A percentile compares a stretch with the other conserved stretches of the same genome.
phyloP scores from a whole-genome alignment of 2,113 vertebrate species.

The Gallinago media region DNA sequence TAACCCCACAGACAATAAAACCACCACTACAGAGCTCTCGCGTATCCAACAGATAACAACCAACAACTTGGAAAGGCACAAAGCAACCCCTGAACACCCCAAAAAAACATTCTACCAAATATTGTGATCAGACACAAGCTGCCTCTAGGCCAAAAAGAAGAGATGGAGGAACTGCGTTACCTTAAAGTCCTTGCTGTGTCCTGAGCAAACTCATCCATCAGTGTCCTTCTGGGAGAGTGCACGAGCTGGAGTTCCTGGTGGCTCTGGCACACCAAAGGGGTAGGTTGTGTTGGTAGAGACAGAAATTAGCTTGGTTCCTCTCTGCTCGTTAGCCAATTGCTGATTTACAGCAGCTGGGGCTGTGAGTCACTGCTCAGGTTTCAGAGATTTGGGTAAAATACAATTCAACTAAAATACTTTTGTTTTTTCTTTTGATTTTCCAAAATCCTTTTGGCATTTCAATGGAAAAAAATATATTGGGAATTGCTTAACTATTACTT shows the following conservation, averaged over 20 bases:
- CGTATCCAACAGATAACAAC: not conserved
- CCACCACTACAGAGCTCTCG: not conserved
- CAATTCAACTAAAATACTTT: not conserved
- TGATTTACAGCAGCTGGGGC: not conserved
- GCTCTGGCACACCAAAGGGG: not conserved
- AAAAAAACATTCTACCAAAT: not conserved
- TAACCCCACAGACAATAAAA: not conserved
- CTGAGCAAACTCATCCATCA: not conserved
- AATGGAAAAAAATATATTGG: not conserved
- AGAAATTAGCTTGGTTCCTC: not conserved
- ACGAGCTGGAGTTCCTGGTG: not conserved
- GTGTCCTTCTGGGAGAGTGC: fast-evolving
- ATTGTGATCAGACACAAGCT: fast-evolving
- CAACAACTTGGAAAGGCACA: not conserved
- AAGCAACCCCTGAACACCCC: fast-evolving
- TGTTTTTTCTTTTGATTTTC: not conserved
- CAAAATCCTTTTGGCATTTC: not conserved
- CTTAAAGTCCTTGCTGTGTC: not conserved
- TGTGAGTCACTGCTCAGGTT: not conserved
- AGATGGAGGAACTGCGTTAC: fast-evolving
- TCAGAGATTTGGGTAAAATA: not conserved
- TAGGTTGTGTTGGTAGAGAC: not conserved
- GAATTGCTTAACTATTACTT: not conserved
- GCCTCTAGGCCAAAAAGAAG: not conserved
- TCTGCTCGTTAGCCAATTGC: not conserved